Conservation (phyloP, 2,797 vertebrate genomes). For the Centropyge bicolor region DNA sequence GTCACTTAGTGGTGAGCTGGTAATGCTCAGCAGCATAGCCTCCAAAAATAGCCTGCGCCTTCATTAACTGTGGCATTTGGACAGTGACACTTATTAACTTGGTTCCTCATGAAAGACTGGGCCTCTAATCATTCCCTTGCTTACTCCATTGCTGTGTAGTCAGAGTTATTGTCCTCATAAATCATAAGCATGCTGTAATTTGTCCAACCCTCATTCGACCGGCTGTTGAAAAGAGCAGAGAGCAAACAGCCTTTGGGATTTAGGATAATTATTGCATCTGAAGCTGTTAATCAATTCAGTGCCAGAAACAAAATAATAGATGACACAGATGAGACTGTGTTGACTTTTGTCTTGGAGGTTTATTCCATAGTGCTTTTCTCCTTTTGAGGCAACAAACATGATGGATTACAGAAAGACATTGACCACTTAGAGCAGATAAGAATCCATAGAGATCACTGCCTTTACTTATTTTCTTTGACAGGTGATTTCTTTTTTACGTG, state of each 20-base stretch:
- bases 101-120: constrained; percentile 53
- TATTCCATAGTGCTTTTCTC: constrained; percentile 32
- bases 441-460: constrained; percentile 51
- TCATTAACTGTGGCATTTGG: constrained; percentile 69
- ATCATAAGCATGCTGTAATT: constrained; percentile 62
- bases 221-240: constrained; percentile 48
- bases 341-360: constrained; percentile 28
- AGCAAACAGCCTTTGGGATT: constrained; percentile 51
- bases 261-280: constrained; percentile 54
- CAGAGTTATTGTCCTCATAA: constrained; percentile 75
- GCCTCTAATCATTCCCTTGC: constrained; percentile 58
- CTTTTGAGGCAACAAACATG: constrained; percentile 42
- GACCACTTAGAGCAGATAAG: constrained; percentile 30
- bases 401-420: constrained; percentile 44
- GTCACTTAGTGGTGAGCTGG: constrained; percentile 14
- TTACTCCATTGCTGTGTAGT: constrained; percentile 50
- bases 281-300: constrained; percentile 51
- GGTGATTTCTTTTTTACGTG: constrained; percentile 30
- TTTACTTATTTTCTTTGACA: constrained; percentile 57
- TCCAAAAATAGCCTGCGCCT: constrained; percentile 49
- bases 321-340: constrained; percentile 23
- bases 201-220: constrained; percentile 47
- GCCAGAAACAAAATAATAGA: constrained; percentile 46
- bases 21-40: constrained; percentile 12
- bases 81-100: constrained; percentile 65